phyloP scores from a whole-genome alignment of 1,140 invertebrate genomes.

The Drosophila arizonae region DNA sequence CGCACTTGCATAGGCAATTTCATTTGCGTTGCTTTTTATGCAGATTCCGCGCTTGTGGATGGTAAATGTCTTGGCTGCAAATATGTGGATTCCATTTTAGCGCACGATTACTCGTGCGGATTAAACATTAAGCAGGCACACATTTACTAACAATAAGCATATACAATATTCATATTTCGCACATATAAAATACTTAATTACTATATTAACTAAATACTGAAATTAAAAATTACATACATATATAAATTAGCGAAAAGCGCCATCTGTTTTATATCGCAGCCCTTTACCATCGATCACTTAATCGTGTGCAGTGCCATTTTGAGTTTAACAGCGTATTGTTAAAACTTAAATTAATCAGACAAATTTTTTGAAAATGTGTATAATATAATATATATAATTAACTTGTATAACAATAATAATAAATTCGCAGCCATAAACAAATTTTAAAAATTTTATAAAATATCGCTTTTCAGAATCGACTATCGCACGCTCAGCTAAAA shows the following conservation, averaged over 20 bases:
- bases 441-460: too few species aligned
- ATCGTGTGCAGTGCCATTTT: neutral
- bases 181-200: too few species aligned
- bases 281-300: neutral
- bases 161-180: too few species aligned
- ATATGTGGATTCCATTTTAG: constrained; percentile 25
- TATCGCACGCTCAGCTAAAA: neutral
- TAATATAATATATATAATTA: too few species aligned
- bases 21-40: constrained; percentile 12
- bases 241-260: neutral
- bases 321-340: neutral
- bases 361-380: too few species aligned
- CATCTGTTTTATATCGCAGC: neutral
- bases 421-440: too few species aligned
- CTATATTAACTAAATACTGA: neutral
- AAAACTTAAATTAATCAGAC: too few species aligned
- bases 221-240: neutral
- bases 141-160: neutral
- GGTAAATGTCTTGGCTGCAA: constrained; percentile 33
- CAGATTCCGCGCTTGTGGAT: constrained; percentile 40
- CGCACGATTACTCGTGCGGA: too few species aligned
- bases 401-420: too few species aligned
- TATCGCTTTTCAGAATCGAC: neutral
- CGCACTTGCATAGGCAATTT: neutral
- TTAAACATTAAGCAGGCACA: neutral